Percentiles rank a stretch among this genome's conserved stretches.
These are phyloP conservation scores for Achroia grisella DNA, from an alignment of 1,140 invertebrate species.

Conservation along the genomic window DNA sequence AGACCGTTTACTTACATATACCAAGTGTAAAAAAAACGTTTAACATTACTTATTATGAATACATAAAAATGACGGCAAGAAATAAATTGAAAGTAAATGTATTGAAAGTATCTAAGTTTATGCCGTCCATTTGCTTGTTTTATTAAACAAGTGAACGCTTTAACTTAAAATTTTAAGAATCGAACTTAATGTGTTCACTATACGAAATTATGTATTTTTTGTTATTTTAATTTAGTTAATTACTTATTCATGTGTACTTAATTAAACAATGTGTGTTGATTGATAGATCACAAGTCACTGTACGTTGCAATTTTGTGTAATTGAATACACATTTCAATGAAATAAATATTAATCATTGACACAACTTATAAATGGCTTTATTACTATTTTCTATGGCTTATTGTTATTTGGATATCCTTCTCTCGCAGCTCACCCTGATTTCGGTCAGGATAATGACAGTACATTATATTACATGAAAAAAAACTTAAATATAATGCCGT, in stretches of 20 bases:
- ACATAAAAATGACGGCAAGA: no score
- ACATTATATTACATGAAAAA: no score
- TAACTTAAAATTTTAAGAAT: conserved; percentile 27
- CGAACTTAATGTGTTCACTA: conserved; percentile 42
- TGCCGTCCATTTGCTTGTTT: conserved; percentile 41
- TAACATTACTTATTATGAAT: no score
- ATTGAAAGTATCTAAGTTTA: conserved; percentile 15
- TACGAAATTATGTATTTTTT: conserved; percentile 13
- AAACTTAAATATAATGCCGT: no score
- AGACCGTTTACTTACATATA: no score
- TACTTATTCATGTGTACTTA: no score
- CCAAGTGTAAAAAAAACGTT: no score
- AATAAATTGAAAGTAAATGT: not conserved
- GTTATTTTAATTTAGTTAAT: conserved; percentile 1
- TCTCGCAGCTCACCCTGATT: no score
- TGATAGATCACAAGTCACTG: not conserved
- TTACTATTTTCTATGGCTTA: not conserved
- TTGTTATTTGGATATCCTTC: no score
- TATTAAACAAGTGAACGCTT: conserved; percentile 33
- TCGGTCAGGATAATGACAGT: no score
- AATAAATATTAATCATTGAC: no score
- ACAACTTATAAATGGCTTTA: not conserved
- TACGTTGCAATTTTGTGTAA: not conserved
- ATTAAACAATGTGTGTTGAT: not conserved
- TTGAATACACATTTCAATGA: not conserved